Evolutionary conservation across 2,888 invertebrate species (phyloP), one percentile per base, ranked within the genome.

Genomic region (Tineola bisselliella): DNA sequence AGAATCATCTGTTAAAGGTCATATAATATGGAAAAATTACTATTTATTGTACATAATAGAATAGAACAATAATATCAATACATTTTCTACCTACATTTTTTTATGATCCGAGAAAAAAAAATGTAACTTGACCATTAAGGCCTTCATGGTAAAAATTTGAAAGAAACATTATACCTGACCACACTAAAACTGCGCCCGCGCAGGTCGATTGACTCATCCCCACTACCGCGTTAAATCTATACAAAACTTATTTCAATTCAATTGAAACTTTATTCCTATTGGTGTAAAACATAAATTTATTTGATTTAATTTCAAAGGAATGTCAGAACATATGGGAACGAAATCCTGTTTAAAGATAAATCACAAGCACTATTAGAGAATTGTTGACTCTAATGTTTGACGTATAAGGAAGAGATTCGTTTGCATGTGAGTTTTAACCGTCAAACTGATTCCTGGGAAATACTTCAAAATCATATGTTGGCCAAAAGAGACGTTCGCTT

Each of bases 271-370:
- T 48, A 48, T 48, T 48, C 10, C 2, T 6, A n/a, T 25, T 5
- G 5, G 3, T 12, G 15, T 71, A 77, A 61, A 66, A 63, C 59
- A 58, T 25, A 72, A 65, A 69, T 65, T 69, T 56, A 59, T 25
- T 63, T 62, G 18, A 13, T 17, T 58, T 15, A 5, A 8, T 12
- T 33, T 15, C 17, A 71, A 73, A 70, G 81, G 80, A 81, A 82
- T 83, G 80, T 74, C 74, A 78, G 81, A 81, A 82, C 82, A 82
- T 83, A 82, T 83, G 82, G 81, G 81, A 79, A 77, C 72, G 72
- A 67, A 78, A 81, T 82, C 82, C 80, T 77, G 82, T 82, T 82
- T 33, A 61, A 60, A 30, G 62, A 62, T 61, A 63, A 60, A 30
- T 18, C 15, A 44, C 33, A 61, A 54, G 33, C 18, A n/a, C 13